A percentile compares a stretch with the other conserved stretches of the same genome.
phyloP scores from a whole-genome alignment of 37 sponge, comb jelly and placozoan genomes.

The Dysidea cf. avara region DNA sequence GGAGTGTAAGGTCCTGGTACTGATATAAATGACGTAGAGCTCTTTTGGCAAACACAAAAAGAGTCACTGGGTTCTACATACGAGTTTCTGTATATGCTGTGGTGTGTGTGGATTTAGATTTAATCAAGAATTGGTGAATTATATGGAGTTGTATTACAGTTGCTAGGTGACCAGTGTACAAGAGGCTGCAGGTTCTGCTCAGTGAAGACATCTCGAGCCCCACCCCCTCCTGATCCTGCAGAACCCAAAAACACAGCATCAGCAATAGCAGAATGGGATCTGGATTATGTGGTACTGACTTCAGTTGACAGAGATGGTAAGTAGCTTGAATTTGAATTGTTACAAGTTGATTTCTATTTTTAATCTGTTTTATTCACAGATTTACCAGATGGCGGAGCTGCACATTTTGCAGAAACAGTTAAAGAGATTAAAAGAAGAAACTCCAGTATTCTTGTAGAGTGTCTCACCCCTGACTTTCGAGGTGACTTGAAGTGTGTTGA shows the following conservation, averaged over 20 bases:
- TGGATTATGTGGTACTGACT: conserved; percentile 96
- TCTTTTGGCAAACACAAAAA: too few relatives aligned
- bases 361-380: conserved; percentile 41
- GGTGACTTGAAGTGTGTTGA: conserved; percentile 76
- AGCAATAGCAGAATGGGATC: conserved; percentile 89
- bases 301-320: conserved; percentile 99
- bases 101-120: too few relatives aligned
- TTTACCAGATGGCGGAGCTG: conserved; percentile 86
- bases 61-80: too few relatives aligned
- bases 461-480: conserved; percentile 93
- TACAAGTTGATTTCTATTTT: background rate
- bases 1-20: too few relatives aligned
- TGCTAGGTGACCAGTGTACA: conserved; percentile 96
- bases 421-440: conserved; percentile 78
- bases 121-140: too few relatives aligned
- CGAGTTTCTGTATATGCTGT: too few relatives aligned
- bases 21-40: too few relatives aligned
- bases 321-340: background rate
- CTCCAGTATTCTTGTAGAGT: conserved; percentile 84
- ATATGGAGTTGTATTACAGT: too few relatives aligned
- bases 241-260: conserved; percentile 93
- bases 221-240: conserved; percentile 93
- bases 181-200: conserved; percentile 99
- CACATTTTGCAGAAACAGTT: conserved; percentile 94
- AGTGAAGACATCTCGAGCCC: conserved; percentile 91